Base-by-base conservation (phyloP, 2,113 vertebrate genomes). In the Scytalopus superciliaris region DNA sequence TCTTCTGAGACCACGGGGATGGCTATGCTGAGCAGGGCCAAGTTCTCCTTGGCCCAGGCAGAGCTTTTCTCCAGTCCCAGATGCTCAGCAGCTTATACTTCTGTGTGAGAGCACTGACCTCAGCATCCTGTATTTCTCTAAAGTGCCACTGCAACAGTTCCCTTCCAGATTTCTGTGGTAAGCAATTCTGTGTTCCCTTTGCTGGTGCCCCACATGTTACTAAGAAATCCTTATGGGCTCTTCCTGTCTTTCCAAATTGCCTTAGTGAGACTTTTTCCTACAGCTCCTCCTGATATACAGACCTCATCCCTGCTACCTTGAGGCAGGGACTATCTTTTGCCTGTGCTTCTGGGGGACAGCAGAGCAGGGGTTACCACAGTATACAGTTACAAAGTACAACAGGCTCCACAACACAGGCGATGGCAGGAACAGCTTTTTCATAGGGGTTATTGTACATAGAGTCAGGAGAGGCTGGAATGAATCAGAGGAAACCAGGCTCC, bases 401-500 rank as follows among this genome's bases (percentile, higher is more conserved):
- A 57, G 37, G 59, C 70, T 80, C 50, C 37, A n/a, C 21, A 42
- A 19, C 16, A 49, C 14, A 45, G 52, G 37, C 78, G 44, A 78
- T 52, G 57, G 64, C 64, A 93, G 47, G 55, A 87, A 66, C 49
- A 86, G 56, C n/a, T 94, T 77, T 93, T 88, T 91, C 23, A 6
- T 4, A 47, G n/a, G 27, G 27, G 8, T 73, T 82, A 89, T 37
- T 87, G 77, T 85, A 52, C 39, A 31, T 6, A 27, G 53, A 84
- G 69, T 73, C 60, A 96, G 70, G 27, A 89, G 90, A 39, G 45
- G 44, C 66, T 93, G 90, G 84, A 93, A 89, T 84, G 75, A 96
- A 93, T 89, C 44, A 81, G 68, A 95, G 89, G 74, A 96, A 96
- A 80, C 47, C 73, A 81, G 67, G 73, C 72, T 95, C 39, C 64